These are phyloP conservation scores for Hydrotaea diabolus DNA, from an alignment of 2,888 invertebrate species.

Conservation along the genomic window DNA sequence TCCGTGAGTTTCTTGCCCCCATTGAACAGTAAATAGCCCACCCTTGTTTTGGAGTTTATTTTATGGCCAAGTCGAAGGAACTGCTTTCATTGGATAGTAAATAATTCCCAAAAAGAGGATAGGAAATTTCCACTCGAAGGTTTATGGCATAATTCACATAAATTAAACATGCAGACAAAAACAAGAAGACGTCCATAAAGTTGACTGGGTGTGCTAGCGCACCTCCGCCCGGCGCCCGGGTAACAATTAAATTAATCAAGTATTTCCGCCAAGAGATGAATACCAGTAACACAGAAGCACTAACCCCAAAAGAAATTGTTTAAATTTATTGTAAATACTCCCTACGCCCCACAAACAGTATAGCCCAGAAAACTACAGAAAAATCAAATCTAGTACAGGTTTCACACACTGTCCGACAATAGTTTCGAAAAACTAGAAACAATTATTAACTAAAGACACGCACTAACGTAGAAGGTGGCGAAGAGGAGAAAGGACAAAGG, in stretches of 20 bases:
- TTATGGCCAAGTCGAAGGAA: not conserved
- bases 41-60: not conserved
- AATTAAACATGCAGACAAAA: not conserved
- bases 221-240: not conserved
- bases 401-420: not conserved
- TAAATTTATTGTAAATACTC: not conserved
- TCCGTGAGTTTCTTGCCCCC: not conserved
- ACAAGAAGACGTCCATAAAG: constrained; percentile 9
- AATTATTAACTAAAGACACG: constrained; percentile 28
- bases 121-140: not conserved
- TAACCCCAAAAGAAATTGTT: not conserved
- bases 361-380: too few species aligned
- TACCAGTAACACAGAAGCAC: not conserved
- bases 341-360: too few species aligned
- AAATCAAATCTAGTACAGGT: too few species aligned
- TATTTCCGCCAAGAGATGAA: not conserved
- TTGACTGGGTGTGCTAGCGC: constrained; percentile 12
- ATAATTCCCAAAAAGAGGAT: not conserved
- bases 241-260: constrained; percentile 29
- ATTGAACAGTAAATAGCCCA: not conserved
- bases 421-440: not conserved
- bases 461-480: not conserved
- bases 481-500: not conserved
- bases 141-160: constrained; percentile 4
- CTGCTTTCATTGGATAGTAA: not conserved